phyloP scores from a whole-genome alignment of 35 echinoderm and acorn worm genomes.

The Hemicentrotus pulcherrimus region DNA sequence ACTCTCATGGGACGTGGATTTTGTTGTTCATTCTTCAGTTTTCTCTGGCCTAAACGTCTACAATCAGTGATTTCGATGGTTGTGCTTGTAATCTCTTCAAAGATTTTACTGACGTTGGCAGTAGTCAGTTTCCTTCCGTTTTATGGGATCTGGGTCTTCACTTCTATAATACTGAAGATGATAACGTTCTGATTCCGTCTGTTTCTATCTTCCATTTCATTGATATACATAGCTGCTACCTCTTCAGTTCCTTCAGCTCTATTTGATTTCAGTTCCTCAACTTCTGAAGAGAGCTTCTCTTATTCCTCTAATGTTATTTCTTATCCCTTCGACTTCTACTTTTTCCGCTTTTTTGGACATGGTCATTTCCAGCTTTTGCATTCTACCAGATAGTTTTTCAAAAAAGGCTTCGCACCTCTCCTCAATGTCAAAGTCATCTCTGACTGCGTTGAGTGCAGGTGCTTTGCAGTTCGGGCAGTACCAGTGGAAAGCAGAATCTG shows the following conservation, averaged over 20 bases:
- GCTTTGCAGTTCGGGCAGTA: background rate
- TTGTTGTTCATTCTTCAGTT: too few species aligned
- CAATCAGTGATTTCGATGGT: too few species aligned
- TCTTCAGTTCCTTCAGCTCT: background rate
- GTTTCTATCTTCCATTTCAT: slow-evolving; percentile 3
- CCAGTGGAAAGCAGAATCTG: background rate
- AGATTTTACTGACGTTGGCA: too few species aligned
- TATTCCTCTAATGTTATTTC: too few species aligned
- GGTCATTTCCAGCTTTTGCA: background rate
- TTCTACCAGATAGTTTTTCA: background rate
- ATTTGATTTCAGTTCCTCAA: background rate
- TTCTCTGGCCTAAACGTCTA: too few species aligned
- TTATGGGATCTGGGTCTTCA: too few species aligned
- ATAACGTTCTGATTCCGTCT: too few species aligned
- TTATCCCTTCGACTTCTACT: background rate
- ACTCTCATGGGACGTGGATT: too few species aligned
- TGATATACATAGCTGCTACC: background rate
- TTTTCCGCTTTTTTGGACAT: background rate
- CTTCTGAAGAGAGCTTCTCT: too few species aligned
- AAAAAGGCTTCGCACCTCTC: background rate
- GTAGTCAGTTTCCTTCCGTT: too few species aligned
- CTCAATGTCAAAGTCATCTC: slow-evolving; percentile 18
- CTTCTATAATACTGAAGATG: too few species aligned
- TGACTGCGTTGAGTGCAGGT: background rate
- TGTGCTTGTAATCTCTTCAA: too few species aligned